Evolutionary conservation across 2,797 vertebrate species (phyloP).

Genomic region (Tokudaia tokunoshimensis): DNA sequence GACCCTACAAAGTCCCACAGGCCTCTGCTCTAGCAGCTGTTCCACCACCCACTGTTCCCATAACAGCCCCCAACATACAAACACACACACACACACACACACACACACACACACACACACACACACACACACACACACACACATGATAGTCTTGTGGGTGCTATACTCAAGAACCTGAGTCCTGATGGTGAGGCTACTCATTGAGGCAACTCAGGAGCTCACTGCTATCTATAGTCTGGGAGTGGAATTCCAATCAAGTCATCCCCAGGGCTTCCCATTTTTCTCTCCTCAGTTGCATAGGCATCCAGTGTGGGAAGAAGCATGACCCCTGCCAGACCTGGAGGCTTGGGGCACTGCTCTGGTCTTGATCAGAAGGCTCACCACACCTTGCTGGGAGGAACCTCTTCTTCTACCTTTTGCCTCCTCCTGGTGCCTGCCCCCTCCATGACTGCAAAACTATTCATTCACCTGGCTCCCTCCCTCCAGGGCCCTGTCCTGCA

Average conservation of each 20-base stretch:
- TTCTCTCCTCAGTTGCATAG: conserved; percentile 67
- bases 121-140: too few relatives aligned
- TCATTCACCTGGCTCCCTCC: conserved; percentile 79
- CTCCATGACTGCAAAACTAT: conserved; percentile 48
- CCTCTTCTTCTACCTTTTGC: conserved; percentile 81
- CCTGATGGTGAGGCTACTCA: conserved; percentile 95
- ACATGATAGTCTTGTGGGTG: conserved; percentile 95
- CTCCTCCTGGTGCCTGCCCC: conserved; percentile 77
- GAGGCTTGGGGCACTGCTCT: conserved; percentile 61
- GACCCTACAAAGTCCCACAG: conserved; percentile 94
- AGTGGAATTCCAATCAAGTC: conserved; percentile 98
- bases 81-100: too few relatives aligned
- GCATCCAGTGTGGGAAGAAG: conserved; percentile 42
- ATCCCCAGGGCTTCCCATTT: conserved; percentile 88
- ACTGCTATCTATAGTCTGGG: conserved; percentile 95
- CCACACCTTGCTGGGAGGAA: conserved; percentile 65
- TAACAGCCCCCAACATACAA: too few relatives aligned
- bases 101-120: too few relatives aligned
- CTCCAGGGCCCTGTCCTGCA: conserved; percentile 77
- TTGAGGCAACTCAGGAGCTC: conserved; percentile 96
- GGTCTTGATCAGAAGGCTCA: conserved; percentile 75
- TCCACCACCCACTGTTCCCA: too few relatives aligned
- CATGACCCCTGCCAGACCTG: conserved; percentile 68
- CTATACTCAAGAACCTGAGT: conserved; percentile 94
- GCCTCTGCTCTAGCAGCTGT: too few relatives aligned